Percentiles rank a stretch among this genome's conserved stretches.
phyloP scores from a whole-genome alignment of 2,888 invertebrate species.

The Machimus rusticus region DNA sequence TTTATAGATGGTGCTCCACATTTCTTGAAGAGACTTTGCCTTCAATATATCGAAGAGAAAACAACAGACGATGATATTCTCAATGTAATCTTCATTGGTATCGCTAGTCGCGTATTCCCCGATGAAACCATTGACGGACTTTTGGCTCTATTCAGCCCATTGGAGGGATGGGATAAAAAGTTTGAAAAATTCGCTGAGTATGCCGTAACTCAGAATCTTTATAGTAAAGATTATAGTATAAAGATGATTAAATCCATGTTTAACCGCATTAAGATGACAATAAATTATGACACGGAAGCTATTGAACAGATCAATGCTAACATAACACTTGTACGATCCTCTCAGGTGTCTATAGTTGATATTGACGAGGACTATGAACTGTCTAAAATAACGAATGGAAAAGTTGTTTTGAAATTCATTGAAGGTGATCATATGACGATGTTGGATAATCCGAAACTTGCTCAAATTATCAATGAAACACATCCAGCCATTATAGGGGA shows the following conservation, averaged over 20 bases:
- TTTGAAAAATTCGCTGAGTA: conserved; percentile 64
- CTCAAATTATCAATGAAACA: conserved; percentile 69
- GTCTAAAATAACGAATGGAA: conserved; percentile 66
- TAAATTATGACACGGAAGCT: conserved; percentile 63
- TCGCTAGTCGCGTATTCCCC: conserved; percentile 57
- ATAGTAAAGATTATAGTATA: conserved; percentile 62
- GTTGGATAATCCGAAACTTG: conserved; percentile 70
- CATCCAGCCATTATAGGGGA: conserved; percentile 58
- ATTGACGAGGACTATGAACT: conserved; percentile 74
- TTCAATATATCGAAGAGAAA: conserved; percentile 54
- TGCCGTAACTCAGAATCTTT: conserved; percentile 59
- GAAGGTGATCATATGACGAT: conserved; percentile 78
- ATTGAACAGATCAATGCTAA: conserved; percentile 67
- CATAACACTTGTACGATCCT: conserved; percentile 71
- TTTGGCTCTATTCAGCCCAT: conserved; percentile 64
- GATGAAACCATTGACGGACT: conserved; percentile 56
- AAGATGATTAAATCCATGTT: conserved; percentile 63
- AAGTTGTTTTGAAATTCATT: conserved; percentile 69
- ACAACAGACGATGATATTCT: conserved; percentile 57
- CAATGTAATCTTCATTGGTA: conserved; percentile 54
- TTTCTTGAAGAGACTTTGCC: conserved; percentile 66
- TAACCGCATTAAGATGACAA: conserved; percentile 67
- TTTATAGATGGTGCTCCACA: conserved; percentile 85
- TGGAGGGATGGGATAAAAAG: conserved; percentile 68
- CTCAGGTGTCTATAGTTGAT: conserved; percentile 66